Percentiles rank a stretch among this genome's conserved stretches.
Evolutionary conservation across 2,113 vertebrate genomes (phyloP).

Genomic region (Caranx ignobilis): DNA sequence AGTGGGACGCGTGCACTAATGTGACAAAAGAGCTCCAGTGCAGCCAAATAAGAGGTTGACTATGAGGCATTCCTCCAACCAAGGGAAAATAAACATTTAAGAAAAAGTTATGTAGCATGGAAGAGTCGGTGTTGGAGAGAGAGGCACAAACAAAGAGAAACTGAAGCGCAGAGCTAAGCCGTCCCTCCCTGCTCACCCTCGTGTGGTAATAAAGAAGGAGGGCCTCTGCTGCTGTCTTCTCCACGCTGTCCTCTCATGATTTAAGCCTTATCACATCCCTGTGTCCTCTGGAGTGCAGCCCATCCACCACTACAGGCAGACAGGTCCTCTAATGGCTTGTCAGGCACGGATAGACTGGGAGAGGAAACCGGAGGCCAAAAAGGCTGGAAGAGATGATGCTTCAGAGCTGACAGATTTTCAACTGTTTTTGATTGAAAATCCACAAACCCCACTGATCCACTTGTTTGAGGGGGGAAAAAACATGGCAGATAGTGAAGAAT

Average conservation of each 20-base stretch:
- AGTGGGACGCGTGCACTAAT: slow-evolving; percentile 55
- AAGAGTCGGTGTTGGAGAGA: neutral
- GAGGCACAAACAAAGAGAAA: neutral
- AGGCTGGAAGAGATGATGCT: slow-evolving; percentile 62
- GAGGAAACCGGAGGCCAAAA: slow-evolving; percentile 50
- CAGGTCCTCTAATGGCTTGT: slow-evolving; percentile 65
- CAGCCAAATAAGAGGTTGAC: slow-evolving; percentile 10
- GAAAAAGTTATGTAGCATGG: neutral
- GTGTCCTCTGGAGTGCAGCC: slow-evolving; percentile 67
- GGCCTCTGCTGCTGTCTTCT: slow-evolving; percentile 25
- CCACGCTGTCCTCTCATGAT: slow-evolving; percentile 54
- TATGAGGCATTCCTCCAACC: neutral
- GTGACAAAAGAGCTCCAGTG: slow-evolving; percentile 41
- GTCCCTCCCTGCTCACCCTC: slow-evolving; percentile 22
- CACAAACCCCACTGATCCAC: slow-evolving; percentile 63
- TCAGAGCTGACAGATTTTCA: slow-evolving; percentile 72
- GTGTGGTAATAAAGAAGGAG: slow-evolving; percentile 28
- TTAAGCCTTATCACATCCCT: slow-evolving; percentile 60
- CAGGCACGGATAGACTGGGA: slow-evolving; percentile 58
- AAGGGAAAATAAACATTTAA: neutral
- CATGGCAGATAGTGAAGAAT: slow-evolving; percentile 6
- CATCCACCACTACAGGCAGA: slow-evolving; percentile 63
- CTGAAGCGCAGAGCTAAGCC: neutral
- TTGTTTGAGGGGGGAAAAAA: slow-evolving; percentile 37
- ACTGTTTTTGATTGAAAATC: slow-evolving; percentile 65